Evolutionary conservation across 1,140 invertebrate genomes (phyloP).

Genomic region (Arion vulgaris): DNA sequence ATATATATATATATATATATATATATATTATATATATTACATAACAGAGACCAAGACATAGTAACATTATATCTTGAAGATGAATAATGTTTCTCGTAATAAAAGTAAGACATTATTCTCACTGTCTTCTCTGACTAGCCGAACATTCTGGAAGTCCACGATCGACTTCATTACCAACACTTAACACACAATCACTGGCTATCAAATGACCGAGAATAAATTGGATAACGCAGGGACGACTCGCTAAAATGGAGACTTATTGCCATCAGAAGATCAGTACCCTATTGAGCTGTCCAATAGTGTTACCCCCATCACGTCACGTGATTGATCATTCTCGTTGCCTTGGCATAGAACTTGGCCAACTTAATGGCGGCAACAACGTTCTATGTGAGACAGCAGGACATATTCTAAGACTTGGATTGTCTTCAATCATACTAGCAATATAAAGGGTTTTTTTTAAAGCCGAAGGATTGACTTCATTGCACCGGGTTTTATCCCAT

Average conservation of each 20-base stretch:
- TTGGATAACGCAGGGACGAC: not conserved
- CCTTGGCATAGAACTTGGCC: not conserved
- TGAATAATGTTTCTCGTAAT: no score
- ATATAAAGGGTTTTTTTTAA: no score
- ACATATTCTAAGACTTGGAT: no score
- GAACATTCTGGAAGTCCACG: not conserved
- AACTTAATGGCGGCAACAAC: not conserved
- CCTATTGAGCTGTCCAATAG: constrained; percentile 2
- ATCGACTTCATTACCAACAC: not conserved
- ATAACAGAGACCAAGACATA: no score
- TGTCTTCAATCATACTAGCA: no score
- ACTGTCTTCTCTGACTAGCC: no score
- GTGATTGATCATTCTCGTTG: not conserved
- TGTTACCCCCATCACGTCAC: not conserved
- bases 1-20: no score
- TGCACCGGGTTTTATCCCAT: no score
- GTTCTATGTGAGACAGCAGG: not conserved
- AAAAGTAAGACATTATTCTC: no score
- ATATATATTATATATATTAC: no score
- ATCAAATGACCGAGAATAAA: constrained; percentile 5
- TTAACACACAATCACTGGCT: not conserved
- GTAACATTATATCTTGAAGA: no score
- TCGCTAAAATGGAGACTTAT: not conserved
- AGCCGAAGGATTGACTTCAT: no score
- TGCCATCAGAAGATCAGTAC: constrained; percentile 8